A percentile compares a stretch with the other conserved stretches of the same genome.
These are phyloP conservation scores for Listronotus oregonensis DNA, from an alignment of 1,140 invertebrate genomes.

Conservation along the genomic window DNA sequence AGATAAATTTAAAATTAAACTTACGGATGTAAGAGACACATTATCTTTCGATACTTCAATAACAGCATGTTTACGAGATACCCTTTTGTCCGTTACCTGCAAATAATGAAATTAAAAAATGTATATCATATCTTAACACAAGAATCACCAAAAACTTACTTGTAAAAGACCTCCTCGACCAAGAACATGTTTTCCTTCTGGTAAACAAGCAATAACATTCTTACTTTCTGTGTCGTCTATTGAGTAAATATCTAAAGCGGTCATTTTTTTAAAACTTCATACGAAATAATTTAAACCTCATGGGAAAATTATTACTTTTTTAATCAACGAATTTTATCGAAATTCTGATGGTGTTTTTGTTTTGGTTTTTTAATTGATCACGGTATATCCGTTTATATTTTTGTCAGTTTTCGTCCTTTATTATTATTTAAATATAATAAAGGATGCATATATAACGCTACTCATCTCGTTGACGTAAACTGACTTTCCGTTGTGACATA, in stretches of 20 bases:
- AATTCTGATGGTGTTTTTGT: too few relatives aligned
- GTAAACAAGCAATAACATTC: constrained; percentile 12
- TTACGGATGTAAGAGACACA: constrained; percentile 41
- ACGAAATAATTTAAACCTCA: too few relatives aligned
- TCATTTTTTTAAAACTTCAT: not conserved
- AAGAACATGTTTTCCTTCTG: constrained; percentile 9
- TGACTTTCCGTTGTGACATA: too few relatives aligned
- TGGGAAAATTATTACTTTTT: too few relatives aligned
- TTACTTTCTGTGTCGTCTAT: not conserved
- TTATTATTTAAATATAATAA: too few relatives aligned
- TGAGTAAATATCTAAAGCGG: not conserved
- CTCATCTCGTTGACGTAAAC: too few relatives aligned
- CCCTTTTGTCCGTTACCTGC: constrained; percentile 42
- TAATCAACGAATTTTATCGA: too few relatives aligned
- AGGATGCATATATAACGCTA: too few relatives aligned
- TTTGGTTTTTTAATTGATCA: too few relatives aligned
- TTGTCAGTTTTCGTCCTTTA: too few relatives aligned
- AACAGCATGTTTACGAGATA: constrained; percentile 40
- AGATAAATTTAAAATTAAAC: constrained; percentile 8
- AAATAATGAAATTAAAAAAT: constrained; percentile 15
- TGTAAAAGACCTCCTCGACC: constrained; percentile 27
- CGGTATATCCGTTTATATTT: too few relatives aligned
- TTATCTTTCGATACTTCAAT: constrained; percentile 30
- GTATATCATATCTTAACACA: not conserved
- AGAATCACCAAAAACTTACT: constrained; percentile 23